Evolutionary conservation across 2,113 vertebrate genomes (phyloP), one percentile per base, ranked within the genome.

Genomic region (Thinocorus orbignyianus): DNA sequence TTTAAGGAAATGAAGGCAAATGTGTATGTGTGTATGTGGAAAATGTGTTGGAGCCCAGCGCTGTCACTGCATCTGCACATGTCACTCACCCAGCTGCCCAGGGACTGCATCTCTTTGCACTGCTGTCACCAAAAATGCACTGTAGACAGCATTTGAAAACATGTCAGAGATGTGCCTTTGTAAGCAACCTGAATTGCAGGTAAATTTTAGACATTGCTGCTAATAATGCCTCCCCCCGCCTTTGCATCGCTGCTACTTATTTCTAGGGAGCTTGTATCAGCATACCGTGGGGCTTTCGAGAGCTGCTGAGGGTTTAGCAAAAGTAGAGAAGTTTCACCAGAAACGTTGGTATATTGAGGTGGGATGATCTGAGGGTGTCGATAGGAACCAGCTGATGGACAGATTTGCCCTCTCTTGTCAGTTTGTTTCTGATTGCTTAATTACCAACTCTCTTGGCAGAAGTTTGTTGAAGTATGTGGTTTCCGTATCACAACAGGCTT

Each of bases 361-460:
- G 83, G 73, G 72, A 65, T 72, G 81, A 71, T 84, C 65, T 52
- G 52, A 82, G 81, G 13, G 71, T 95, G 90, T 68, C 92, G 90
- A 94, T 95, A 96, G 92, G 89, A 96, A 95, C 81, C 97, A 97
- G 97, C 93, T 96, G 95, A 96, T 95, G 93, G 92, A 88, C 88
- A 94, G 87, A 74, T 90, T 80, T 94, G 48, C 49, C 93, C 52
- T 79, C 68, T 76, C 61, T 91, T 95, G 96, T 97, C 96, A 95
- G 90, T 93, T 97, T 94, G 94, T 95, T 97, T 95, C 88, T 96
- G 86, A 95, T 95, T 92, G 88, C 97, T 92, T 97, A 95, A 97
- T 98, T 96, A 93, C 87, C 78, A 80, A 58, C 24, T 85, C 81
- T 81, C 69, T 81, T 90, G 95, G 88, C 89, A 94, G 93, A 95